Percentiles rank a stretch among this genome's conserved stretches.
Conservation (phyloP, 1,140 invertebrate genomes). For the Pachypeltis micranthus region DNA sequence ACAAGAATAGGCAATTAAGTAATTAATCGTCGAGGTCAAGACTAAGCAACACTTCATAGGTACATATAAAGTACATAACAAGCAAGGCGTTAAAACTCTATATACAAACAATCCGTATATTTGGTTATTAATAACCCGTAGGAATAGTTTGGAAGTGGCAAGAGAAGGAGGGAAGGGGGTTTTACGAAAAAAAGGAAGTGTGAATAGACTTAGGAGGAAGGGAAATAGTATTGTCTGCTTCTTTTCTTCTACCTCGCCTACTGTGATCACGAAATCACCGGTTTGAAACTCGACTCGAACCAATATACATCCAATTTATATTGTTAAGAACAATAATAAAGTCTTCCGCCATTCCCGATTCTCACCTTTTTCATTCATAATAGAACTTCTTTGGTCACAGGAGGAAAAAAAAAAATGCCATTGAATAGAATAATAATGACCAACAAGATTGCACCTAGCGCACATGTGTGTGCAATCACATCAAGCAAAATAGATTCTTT, state of each 20-base stretch:
- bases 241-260: too few species aligned
- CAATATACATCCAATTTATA: background rate
- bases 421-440: too few species aligned
- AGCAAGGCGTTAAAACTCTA: slow-evolving; percentile 1
- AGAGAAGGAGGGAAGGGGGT: too few species aligned
- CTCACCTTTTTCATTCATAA: too few species aligned
- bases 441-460: too few species aligned
- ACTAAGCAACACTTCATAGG: background rate
- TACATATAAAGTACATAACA: background rate
- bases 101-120: slow-evolving; percentile 5
- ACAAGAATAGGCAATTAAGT: slow-evolving; percentile 3
- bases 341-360: background rate
- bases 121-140: background rate
- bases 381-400: too few species aligned
- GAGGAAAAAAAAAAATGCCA: too few species aligned
- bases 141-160: too few species aligned
- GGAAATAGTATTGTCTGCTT: background rate
- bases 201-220: background rate
- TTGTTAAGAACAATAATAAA: background rate
- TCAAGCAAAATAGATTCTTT: too few species aligned
- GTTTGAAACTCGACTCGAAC: background rate
- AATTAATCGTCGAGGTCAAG: background rate
- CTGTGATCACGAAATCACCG: too few species aligned
- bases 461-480: too few species aligned
- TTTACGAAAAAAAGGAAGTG: too few species aligned